phyloP scores from a whole-genome alignment of 2,888 invertebrate genomes.

The Opisthograptis luteolata region DNA sequence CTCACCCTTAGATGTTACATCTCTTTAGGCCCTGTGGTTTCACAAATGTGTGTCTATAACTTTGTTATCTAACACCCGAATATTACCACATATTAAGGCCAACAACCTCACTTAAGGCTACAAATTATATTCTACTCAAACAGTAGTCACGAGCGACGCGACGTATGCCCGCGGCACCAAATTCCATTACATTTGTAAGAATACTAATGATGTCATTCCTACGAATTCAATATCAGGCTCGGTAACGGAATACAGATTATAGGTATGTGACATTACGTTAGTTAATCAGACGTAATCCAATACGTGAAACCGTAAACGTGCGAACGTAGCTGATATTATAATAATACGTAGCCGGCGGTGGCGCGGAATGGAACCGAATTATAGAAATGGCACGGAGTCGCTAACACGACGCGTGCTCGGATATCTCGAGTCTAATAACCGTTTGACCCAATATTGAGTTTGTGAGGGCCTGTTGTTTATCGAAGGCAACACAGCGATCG shows the following conservation, averaged over 20 bases:
- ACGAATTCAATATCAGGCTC: neutral
- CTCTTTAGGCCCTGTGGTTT: too few species aligned
- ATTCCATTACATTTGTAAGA: too few species aligned
- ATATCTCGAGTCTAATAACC: conserved; percentile 1
- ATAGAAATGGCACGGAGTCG: conserved; percentile 1
- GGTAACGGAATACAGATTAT: conserved; percentile 6
- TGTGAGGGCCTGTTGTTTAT: neutral
- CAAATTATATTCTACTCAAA: too few species aligned
- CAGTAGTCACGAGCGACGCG: too few species aligned
- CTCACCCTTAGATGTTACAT: too few species aligned
- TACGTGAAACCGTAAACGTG: conserved; percentile 12
- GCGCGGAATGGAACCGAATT: conserved; percentile 5
- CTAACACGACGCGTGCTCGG: neutral
- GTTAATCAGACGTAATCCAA: conserved; percentile 7
- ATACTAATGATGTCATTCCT: neutral
- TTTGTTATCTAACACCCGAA: too few species aligned
- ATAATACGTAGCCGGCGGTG: conserved; percentile 5
- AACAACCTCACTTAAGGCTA: too few species aligned
- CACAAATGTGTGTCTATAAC: too few species aligned
- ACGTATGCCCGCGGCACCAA: too few species aligned
- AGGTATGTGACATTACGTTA: conserved; percentile 1
- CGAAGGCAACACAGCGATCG: neutral
- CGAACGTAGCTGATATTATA: neutral
- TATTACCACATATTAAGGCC: too few species aligned
- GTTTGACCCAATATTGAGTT: neutral